Evolutionary conservation across 2,888 invertebrate species (phyloP).

Genomic region (Epirrita christyi): DNA sequence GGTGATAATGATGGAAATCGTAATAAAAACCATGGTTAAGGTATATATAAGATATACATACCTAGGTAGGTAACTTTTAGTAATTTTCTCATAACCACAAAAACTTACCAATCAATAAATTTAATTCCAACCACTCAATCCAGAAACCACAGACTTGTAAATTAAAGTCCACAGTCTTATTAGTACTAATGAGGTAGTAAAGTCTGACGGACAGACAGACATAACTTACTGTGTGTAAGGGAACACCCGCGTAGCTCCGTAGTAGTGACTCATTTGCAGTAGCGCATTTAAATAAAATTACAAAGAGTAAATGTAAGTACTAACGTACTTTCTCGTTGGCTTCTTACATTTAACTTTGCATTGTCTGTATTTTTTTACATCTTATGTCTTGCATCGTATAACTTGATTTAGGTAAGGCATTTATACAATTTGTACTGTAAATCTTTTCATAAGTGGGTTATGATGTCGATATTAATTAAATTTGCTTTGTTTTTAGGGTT

Average conservation of each 20-base stretch:
- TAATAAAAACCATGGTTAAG: no score
- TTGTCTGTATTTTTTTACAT: no score
- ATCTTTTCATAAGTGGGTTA: no score
- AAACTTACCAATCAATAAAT: slow-evolving; percentile 15
- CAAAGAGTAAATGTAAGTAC: not conserved
- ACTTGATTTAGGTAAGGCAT: no score
- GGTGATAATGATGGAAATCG: no score
- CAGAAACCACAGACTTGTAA: slow-evolving; percentile 27
- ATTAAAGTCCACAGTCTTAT: slow-evolving; percentile 37
- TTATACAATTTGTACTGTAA: no score
- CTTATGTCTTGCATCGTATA: no score
- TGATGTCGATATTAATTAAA: no score
- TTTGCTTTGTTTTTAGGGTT: not conserved
- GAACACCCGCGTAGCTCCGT: slow-evolving; percentile 38
- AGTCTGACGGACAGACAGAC: slow-evolving; percentile 32
- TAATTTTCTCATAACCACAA: no score
- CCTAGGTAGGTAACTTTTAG: no score
- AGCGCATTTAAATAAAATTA: slow-evolving; percentile 21
- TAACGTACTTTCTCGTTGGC: not conserved
- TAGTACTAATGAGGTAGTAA: slow-evolving; percentile 42
- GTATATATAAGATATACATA: no score
- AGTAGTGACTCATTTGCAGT: slow-evolving; percentile 33
- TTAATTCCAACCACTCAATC: slow-evolving; percentile 21
- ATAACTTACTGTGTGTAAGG: slow-evolving; percentile 37
- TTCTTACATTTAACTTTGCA: no score